Evolutionary conservation across 92 coral and sea anemone species (phyloP).

Genomic region (Heteractis magnifica): DNA sequence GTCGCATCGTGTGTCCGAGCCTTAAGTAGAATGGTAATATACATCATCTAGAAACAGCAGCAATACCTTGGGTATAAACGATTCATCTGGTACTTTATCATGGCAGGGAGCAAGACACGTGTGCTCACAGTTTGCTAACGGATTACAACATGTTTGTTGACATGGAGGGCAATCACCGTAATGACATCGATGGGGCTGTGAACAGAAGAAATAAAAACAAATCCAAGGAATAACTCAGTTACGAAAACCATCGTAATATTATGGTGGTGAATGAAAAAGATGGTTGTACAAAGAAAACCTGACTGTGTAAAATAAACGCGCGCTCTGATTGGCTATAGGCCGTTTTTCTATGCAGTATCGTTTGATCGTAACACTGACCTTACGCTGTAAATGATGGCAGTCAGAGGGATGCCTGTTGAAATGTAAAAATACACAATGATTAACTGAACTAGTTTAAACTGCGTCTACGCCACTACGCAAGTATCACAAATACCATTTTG

Average conservation of each 20-base stretch:
- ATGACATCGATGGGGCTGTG: conserved; percentile 85
- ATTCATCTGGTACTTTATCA: conserved; percentile 65
- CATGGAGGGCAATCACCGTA: conserved; percentile 91
- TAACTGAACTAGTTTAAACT: background rate
- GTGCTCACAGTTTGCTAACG: conserved; percentile 64
- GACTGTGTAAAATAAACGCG: background rate
- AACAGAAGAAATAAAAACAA: background rate
- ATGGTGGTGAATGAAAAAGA: too few relatives aligned
- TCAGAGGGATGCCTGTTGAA: conserved; percentile 66
- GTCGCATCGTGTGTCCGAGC: too few relatives aligned
- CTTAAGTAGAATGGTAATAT: too few relatives aligned
- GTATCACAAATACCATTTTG: background rate
- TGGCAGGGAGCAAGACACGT: conserved; percentile 77
- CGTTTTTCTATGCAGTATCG: background rate
- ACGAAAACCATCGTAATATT: too few relatives aligned
- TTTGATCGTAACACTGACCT: conserved; percentile 39
- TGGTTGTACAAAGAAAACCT: too few relatives aligned
- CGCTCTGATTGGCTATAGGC: background rate
- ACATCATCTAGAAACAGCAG: background rate
- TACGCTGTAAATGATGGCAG: conserved; percentile 76
- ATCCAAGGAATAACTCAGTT: background rate
- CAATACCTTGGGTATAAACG: conserved; percentile 52
- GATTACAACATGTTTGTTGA: conserved; percentile 57
- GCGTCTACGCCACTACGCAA: background rate
- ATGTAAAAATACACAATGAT: background rate